These are phyloP conservation scores for Hylaeus volcanicus DNA, from an alignment of 1,140 invertebrate species.

Conservation along the genomic window DNA sequence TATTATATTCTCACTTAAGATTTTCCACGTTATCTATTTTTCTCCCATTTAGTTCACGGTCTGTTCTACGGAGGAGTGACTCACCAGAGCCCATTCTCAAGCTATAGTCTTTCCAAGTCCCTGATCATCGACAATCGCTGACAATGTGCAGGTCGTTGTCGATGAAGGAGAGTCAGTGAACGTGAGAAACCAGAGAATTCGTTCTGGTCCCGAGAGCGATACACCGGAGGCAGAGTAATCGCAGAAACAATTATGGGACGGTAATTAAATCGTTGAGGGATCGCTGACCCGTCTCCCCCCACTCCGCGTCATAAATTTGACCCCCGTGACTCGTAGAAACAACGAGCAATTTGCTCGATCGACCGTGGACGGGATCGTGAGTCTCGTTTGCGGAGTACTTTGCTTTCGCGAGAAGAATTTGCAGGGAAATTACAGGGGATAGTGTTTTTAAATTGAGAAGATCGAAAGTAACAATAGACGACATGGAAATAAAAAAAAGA, in stretches of 20 bases:
- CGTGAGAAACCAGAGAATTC: not conserved
- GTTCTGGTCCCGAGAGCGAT: no score
- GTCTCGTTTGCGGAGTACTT: not conserved
- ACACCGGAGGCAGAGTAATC: not conserved
- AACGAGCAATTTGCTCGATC: not conserved
- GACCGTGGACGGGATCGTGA: not conserved
- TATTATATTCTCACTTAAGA: no score
- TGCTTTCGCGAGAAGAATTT: no score
- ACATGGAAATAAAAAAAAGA: no score
- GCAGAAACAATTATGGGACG: conserved; percentile 17
- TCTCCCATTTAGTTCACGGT: not conserved
- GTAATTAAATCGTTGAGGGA: conserved; percentile 26
- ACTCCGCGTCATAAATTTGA: not conserved
- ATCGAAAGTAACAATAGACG: no score
- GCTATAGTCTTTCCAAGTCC: not conserved
- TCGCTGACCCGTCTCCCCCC: not conserved
- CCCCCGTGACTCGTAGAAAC: not conserved
- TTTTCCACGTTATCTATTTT: no score
- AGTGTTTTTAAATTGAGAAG: no score
- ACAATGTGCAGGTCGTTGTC: not conserved
- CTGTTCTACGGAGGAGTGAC: not conserved
- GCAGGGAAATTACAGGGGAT: no score
- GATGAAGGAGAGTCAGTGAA: not conserved
- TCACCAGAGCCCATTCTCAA: not conserved
- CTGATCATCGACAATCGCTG: not conserved